phyloP scores from a whole-genome alignment of 2,113 vertebrate species.

The Rhegmatorhina hoffmannsi region DNA sequence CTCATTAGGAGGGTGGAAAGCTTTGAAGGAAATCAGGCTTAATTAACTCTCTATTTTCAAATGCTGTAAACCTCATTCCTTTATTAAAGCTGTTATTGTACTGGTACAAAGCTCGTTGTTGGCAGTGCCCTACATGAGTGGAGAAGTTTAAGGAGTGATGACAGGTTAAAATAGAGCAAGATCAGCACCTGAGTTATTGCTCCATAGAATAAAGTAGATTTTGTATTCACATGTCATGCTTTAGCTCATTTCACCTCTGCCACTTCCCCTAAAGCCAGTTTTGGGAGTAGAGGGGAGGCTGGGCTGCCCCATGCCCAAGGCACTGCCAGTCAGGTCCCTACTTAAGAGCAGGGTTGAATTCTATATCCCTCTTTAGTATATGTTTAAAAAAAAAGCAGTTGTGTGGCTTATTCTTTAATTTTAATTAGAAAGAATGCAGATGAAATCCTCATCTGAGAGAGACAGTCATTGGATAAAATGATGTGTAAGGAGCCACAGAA shows the following conservation, averaged over 20 bases:
- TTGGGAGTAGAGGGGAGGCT: background rate
- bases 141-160: background rate
- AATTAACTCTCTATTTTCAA: constrained; percentile 1
- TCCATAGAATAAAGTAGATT: background rate
- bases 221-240: background rate
- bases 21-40: constrained; percentile 20
- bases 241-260: background rate
- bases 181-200: background rate
- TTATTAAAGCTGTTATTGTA: background rate
- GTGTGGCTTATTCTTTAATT: background rate
- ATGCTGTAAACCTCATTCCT: background rate
- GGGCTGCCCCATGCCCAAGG: background rate
- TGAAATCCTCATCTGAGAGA: background rate
- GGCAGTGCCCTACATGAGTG: background rate
- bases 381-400: background rate
- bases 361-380: fast-evolving
- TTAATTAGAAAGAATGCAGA: background rate
- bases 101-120: background rate
- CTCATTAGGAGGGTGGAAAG: background rate
- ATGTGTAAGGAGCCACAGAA: background rate
- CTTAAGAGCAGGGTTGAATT: background rate
- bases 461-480: background rate
- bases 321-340: background rate
- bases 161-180: background rate
- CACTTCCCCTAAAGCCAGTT: background rate